Evolutionary conservation across 2,797 vertebrate genomes (phyloP), one percentile per base, ranked within the genome.

Genomic region (Hoplostethus mediterraneus): DNA sequence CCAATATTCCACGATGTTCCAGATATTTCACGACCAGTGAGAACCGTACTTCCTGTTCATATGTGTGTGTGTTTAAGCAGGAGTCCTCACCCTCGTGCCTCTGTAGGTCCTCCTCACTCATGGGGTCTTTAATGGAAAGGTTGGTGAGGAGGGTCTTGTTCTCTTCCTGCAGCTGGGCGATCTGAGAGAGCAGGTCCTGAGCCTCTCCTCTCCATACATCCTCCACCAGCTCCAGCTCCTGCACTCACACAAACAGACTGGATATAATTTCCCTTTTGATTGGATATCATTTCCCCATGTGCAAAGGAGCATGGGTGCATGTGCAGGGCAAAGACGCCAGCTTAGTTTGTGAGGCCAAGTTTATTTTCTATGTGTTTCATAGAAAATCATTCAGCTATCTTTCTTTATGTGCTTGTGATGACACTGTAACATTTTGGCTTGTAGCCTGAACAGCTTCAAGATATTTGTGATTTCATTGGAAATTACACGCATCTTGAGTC

Each of bases 181-280:
- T 99, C 92, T 98, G 97, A 1, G 95, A 95, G 38, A 99, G 96
- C 17, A 99, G 95, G 63, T 99, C 98, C 90, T 99, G 98, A 0
- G 97, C 97, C 81, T 99, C 97, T 53, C 97, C 97, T 72, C 98
- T 92, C 98, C 98, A 99, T 51, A 99, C 98, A 42, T 99, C 98
- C 90, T 99, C 98, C 78, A 98, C 97, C 91, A 98, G 93, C 88
- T 99, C 97, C 90, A 99, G 92, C 89, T 99, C 98, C 98, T 99
- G 80, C 1, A 63, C 17, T 2, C 74, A 44, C 36, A 45, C 25
- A 38, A 48, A 10, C n/a, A 36, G 33, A 36, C 7, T 36, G 40
- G 13, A 17, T n/a, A 21, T 7, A n/a, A 49, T 8, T 21, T 21
- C 47, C 17, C n/a, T n/a, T 49, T 49, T 1, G 3, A 5, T 45